Conservation (phyloP, 2,797 vertebrate species). For the Florisuga fusca region DNA sequence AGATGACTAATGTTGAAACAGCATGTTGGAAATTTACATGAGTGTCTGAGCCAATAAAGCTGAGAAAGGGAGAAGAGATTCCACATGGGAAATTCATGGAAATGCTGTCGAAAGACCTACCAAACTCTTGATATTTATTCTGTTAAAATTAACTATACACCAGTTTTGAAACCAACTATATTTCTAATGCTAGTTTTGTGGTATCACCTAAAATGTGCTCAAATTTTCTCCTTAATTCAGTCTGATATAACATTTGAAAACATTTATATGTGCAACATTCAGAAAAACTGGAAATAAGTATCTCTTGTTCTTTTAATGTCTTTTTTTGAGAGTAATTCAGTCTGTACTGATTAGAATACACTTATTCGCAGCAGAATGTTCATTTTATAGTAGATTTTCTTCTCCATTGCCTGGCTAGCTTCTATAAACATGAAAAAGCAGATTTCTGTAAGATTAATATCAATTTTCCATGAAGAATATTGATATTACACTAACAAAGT, state of each 20-base stretch:
- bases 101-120: not conserved
- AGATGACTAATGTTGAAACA: slow-evolving; percentile 10
- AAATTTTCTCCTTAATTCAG: not conserved
- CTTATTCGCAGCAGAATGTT: rapidly evolving
- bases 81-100: not conserved
- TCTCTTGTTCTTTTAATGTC: not conserved
- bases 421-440: not conserved
- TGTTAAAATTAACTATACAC: not conserved
- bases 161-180: not conserved
- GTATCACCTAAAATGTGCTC: not conserved
- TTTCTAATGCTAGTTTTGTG: not conserved
- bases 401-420: not conserved
- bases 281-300: not conserved
- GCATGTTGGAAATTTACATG: not conserved
- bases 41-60: not conserved
- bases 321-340: not conserved
- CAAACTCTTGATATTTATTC: not conserved
- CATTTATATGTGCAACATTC: not conserved
- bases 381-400: not conserved
- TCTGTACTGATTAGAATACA: not conserved
- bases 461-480: not conserved
- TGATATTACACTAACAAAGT: not conserved
- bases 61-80: not conserved
- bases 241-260: not conserved
- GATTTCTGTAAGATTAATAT: not conserved